Percentiles rank a stretch among this genome's conserved stretches.
phyloP scores from a whole-genome alignment of 2,797 vertebrate species.

The Melanotaenia boesemani region DNA sequence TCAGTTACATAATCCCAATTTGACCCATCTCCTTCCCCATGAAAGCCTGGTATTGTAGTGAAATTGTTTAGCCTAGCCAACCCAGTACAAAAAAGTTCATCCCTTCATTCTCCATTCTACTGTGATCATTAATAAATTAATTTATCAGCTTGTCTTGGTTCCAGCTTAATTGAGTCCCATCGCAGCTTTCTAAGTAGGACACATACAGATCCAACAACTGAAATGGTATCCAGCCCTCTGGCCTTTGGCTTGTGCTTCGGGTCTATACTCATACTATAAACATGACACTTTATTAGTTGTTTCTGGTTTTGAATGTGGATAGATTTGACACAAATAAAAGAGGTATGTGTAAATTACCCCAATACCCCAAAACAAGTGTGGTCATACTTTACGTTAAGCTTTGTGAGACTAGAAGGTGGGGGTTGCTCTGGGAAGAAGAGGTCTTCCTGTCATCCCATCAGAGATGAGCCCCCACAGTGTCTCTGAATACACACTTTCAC shows the following conservation, averaged over 20 bases:
- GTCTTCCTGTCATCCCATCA: constrained; percentile 61
- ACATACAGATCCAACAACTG: constrained; percentile 81
- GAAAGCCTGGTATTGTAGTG: constrained; percentile 56
- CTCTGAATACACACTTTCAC: constrained; percentile 35
- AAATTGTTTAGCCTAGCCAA: constrained; percentile 64
- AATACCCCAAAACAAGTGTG: constrained; percentile 31
- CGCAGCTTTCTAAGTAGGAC: constrained; percentile 84
- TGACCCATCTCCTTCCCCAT: constrained; percentile 49
- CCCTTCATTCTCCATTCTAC: constrained; percentile 74
- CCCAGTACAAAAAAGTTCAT: constrained; percentile 74
- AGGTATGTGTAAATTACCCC: constrained; percentile 78
- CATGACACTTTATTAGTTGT: constrained; percentile 64
- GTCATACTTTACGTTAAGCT: constrained; percentile 56
- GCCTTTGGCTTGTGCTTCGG: constrained; percentile 77
- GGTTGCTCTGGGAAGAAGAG: constrained; percentile 53
- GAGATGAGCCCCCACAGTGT: constrained; percentile 53
- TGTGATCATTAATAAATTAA: constrained; percentile 87
- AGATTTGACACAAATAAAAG: constrained; percentile 56
- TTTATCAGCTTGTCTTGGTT: constrained; percentile 82
- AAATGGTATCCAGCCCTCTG: constrained; percentile 76
- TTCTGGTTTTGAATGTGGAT: constrained; percentile 38
- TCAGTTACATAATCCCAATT: constrained; percentile 48
- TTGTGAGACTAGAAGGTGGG: constrained; percentile 55
- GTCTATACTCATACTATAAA: constrained; percentile 59
- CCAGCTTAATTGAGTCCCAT: constrained; percentile 86